phyloP scores from a whole-genome alignment of 2,888 invertebrate species.

The Drosophila eohydei region DNA sequence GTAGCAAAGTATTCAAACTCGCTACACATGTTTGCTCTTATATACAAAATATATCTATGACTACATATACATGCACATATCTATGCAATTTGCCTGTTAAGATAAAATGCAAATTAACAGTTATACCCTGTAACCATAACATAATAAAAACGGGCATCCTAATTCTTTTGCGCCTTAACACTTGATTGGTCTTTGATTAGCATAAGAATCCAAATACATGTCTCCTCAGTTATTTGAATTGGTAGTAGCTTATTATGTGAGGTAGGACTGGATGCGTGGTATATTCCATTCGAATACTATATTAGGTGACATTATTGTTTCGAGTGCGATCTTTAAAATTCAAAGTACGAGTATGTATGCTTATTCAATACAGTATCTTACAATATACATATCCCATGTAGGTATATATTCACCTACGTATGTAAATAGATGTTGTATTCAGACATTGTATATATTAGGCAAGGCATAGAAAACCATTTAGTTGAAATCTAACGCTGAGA shows the following conservation, averaged over 20 bases:
- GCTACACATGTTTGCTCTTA: background rate
- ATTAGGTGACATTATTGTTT: slow-evolving; percentile 31
- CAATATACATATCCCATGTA: slow-evolving; percentile 19
- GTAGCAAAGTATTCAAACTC: slow-evolving; percentile 17
- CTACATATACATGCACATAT: slow-evolving; percentile 6
- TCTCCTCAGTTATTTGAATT: background rate
- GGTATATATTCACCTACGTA: slow-evolving; percentile 48
- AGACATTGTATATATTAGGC: slow-evolving; percentile 58
- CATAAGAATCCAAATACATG: too few relatives aligned
- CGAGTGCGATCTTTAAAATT: slow-evolving; percentile 60
- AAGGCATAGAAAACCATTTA: slow-evolving; percentile 51
- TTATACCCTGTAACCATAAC: slow-evolving; percentile 4
- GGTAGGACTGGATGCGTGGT: slow-evolving; percentile 3
- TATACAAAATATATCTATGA: background rate
- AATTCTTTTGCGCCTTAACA: background rate
- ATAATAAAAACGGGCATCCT: background rate
- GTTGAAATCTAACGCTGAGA: slow-evolving; percentile 53
- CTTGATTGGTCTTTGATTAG: background rate
- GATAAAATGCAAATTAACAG: slow-evolving; percentile 38
- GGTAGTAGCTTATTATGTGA: background rate
- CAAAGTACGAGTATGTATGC: slow-evolving; percentile 63
- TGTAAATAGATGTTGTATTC: slow-evolving; percentile 36
- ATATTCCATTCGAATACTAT: slow-evolving; percentile 11
- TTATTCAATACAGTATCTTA: slow-evolving; percentile 50
- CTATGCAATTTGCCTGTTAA: background rate